Evolutionary conservation across 2,888 invertebrate species (phyloP).

Genomic region (Drosophila mettleri): DNA sequence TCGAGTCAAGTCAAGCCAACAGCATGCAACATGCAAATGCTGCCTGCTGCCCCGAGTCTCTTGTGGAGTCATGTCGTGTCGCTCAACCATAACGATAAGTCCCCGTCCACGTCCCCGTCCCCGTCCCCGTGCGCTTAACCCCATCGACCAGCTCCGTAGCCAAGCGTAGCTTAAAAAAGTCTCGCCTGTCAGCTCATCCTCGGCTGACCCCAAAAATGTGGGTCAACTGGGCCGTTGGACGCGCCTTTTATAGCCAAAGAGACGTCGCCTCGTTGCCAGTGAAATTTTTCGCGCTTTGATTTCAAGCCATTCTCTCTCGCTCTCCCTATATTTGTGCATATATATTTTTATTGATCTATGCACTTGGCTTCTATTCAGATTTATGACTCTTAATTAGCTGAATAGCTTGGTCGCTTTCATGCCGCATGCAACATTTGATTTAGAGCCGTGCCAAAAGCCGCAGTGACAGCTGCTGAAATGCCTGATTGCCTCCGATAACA

Average conservation of each 20-base stretch:
- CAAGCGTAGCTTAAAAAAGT: constrained; percentile 61
- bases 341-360: constrained; percentile 27
- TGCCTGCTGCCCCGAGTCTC: constrained; percentile 8
- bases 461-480: constrained; percentile 10
- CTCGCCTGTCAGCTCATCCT: constrained; percentile 60
- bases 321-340: not conserved
- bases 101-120: too few relatives aligned
- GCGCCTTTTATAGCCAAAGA: constrained; percentile 48
- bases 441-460: constrained; percentile 23
- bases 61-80: constrained; percentile 52
- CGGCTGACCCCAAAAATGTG: constrained; percentile 48
- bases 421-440: constrained; percentile 59
- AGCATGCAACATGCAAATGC: constrained; percentile 63
- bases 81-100: constrained; percentile 60
- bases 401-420: constrained; percentile 58
- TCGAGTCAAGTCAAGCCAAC: constrained; percentile 13
- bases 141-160: not conserved
- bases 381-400: constrained; percentile 70
- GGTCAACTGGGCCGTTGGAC: constrained; percentile 54
- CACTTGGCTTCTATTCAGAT: constrained; percentile 38
- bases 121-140: too few relatives aligned
- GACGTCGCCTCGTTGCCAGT: constrained; percentile 24
- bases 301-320: constrained; percentile 15
- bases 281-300: constrained; percentile 53
- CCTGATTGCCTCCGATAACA: constrained; percentile 15